Conservation (phyloP, 2,797 vertebrate species). For the Pristis pectinata region DNA sequence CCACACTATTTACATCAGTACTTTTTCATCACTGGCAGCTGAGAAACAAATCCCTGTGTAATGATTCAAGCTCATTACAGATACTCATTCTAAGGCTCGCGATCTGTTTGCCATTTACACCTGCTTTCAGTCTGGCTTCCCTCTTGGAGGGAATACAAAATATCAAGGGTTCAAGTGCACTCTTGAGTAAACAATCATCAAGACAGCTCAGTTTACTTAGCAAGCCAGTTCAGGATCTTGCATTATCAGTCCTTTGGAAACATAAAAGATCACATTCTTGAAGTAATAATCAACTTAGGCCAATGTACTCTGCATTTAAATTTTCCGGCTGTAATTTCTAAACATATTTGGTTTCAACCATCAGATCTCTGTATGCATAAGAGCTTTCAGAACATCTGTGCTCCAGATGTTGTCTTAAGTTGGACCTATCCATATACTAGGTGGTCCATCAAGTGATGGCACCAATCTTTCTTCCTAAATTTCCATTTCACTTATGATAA, state of each 20-base stretch:
- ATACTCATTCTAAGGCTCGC: background rate
- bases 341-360: background rate
- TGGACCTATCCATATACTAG: background rate
- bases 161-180: background rate
- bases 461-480: background rate
- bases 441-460: background rate
- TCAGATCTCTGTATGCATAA: background rate
- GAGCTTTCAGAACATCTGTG: background rate
- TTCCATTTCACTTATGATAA: background rate
- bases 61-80: background rate
- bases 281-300: background rate
- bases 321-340: background rate
- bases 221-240: background rate
- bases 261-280: background rate
- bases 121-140: background rate
- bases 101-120: background rate
- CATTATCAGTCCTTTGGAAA: background rate
- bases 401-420: background rate
- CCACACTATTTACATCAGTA: background rate
- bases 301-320: background rate
- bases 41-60: background rate
- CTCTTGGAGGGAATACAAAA: background rate
- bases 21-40: background rate
- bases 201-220: background rate
- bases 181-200: background rate